Evolutionary conservation across 2,113 vertebrate species (phyloP).

Genomic region (Zootoca vivipara): DNA sequence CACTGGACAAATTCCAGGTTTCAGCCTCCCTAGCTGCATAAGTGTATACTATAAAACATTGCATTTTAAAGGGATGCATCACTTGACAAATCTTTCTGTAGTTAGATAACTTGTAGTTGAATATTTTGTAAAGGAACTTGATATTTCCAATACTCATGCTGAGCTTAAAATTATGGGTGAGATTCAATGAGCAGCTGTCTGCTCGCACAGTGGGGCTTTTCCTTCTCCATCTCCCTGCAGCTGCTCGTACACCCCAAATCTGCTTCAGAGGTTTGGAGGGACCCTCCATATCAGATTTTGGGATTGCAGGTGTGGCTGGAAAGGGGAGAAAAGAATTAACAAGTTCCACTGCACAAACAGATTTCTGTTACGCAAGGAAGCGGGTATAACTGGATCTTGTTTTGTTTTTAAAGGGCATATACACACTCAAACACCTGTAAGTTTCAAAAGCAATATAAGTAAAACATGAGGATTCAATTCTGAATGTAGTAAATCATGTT

Average conservation of each 20-base stretch:
- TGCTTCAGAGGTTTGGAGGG: too few species aligned
- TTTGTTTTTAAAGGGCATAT: not conserved
- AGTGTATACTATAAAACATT: rapidly evolving
- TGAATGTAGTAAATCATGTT: not conserved
- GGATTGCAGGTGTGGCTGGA: not conserved
- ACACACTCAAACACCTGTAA: too few species aligned
- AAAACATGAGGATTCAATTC: not conserved
- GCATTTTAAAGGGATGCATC: rapidly evolving
- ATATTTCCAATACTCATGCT: constrained; percentile 9
- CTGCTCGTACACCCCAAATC: too few species aligned
- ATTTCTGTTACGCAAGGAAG: not conserved
- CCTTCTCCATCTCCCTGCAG: too few species aligned
- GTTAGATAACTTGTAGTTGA: not conserved
- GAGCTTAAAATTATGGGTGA: not conserved
- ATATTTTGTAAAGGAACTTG: constrained; percentile 14
- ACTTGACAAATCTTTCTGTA: not conserved
- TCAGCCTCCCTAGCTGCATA: not conserved
- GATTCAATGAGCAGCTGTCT: too few species aligned
- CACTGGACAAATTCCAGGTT: not conserved
- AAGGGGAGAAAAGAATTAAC: not conserved
- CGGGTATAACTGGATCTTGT: not conserved
- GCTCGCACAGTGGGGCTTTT: too few species aligned
- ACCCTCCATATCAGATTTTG: too few species aligned
- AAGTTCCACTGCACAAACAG: too few species aligned
- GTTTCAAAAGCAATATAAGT: not conserved